Conservation (phyloP, 2,888 invertebrate genomes). For the Drosophila anomalata region DNA sequence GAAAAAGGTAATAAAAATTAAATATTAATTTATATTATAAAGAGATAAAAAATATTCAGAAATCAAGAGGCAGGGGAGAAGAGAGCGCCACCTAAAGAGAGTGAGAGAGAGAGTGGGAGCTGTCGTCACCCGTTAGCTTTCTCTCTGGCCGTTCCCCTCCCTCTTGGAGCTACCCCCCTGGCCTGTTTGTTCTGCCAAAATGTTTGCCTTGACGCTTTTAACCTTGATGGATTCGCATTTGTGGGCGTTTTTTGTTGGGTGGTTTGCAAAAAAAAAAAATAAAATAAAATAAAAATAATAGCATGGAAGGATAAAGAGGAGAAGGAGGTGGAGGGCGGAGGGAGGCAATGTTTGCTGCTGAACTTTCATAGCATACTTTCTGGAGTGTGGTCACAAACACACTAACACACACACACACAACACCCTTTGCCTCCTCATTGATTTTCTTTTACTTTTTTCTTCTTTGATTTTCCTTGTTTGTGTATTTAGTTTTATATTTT, state of each 20-base stretch:
- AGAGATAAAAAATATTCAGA: not conserved
- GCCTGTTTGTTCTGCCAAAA: conserved; percentile 50
- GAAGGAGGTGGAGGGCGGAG: not conserved
- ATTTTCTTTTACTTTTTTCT: conserved; percentile 47
- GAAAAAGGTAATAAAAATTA: not conserved
- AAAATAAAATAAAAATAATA: no score
- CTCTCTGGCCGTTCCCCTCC: not conserved
- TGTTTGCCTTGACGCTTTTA: conserved; percentile 65
- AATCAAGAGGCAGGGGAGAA: no score
- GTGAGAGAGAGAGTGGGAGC: not conserved
- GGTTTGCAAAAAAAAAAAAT: not conserved
- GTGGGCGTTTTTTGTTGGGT: conserved; percentile 11
- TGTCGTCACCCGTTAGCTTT: conserved; percentile 4
- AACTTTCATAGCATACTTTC: conserved; percentile 66
- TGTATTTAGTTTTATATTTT: conserved; percentile 25
- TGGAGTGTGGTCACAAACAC: conserved; percentile 40
- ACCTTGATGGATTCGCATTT: conserved; percentile 63
- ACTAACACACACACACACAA: conserved; percentile 3
- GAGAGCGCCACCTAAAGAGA: no score
- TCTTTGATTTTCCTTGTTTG: conserved; percentile 22
- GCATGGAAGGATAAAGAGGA: not conserved
- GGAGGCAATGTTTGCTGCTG: conserved; percentile 16
- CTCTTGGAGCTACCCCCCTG: not conserved
- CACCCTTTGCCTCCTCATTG: conserved; percentile 51
- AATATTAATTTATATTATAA: not conserved